A percentile compares a stretch with the other conserved stretches of the same genome.
Evolutionary conservation across 2,797 vertebrate species (phyloP).

Genomic region (Eleutherodactylus coqui): DNA sequence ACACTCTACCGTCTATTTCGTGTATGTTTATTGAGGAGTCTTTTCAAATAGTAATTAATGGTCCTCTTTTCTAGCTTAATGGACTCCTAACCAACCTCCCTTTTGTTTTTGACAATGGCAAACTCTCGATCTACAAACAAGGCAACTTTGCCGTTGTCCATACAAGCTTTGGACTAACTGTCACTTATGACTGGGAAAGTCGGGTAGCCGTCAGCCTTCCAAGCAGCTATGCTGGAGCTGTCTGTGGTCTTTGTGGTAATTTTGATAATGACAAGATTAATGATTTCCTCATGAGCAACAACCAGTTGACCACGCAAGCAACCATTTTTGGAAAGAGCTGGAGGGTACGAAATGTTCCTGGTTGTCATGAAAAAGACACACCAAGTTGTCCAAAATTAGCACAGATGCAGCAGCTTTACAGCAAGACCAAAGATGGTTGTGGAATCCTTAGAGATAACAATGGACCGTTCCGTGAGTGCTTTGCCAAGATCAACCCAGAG

Average conservation of each 20-base stretch:
- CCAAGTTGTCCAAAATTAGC: conserved; percentile 64
- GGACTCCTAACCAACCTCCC: conserved; percentile 63
- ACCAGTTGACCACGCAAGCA: conserved; percentile 30
- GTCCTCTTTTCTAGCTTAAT: conserved; percentile 50
- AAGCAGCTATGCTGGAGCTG: conserved; percentile 70
- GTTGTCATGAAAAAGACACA: conserved; percentile 70
- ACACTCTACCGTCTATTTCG: background rate
- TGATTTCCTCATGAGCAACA: conserved; percentile 72
- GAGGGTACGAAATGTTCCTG: conserved; percentile 68
- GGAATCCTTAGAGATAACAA: conserved; percentile 69
- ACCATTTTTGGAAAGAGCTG: conserved; percentile 74
- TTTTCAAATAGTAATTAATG: background rate
- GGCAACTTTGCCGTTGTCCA: conserved; percentile 71
- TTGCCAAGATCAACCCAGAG: conserved; percentile 69
- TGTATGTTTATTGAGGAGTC: too few relatives aligned
- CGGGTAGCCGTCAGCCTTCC: conserved; percentile 69
- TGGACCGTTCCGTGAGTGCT: conserved; percentile 80
- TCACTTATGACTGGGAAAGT: conserved; percentile 76
- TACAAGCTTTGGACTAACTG: conserved; percentile 74
- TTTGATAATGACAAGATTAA: conserved; percentile 72
- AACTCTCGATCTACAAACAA: conserved; percentile 67
- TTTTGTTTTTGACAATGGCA: background rate
- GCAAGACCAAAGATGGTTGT: conserved; percentile 59
- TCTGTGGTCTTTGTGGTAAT: conserved; percentile 84
- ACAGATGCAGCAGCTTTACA: fast-evolving